Conservation (phyloP, 2,113 vertebrate genomes). For the Psilopogon haemacephalus region DNA sequence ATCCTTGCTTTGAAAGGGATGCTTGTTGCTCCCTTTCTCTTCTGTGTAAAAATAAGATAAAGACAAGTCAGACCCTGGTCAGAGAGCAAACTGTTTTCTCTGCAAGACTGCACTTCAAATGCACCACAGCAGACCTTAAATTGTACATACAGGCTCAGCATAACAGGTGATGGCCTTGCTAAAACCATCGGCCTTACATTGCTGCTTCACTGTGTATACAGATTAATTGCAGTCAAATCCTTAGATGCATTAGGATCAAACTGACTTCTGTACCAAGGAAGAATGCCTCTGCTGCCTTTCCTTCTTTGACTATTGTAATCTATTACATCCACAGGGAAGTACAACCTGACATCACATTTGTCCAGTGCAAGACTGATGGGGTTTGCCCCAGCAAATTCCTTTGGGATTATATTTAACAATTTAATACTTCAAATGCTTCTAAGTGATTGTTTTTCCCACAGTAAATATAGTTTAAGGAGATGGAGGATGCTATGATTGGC, state of each 20-base stretch:
- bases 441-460: background rate
- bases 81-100: conserved; percentile 7
- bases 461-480: background rate
- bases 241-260: background rate
- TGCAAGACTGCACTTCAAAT: background rate
- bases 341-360: background rate
- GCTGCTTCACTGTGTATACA: background rate
- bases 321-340: background rate
- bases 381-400: background rate
- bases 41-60: background rate
- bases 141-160: background rate
- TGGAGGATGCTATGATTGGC: background rate
- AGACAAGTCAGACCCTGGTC: background rate
- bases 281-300: background rate
- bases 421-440: background rate
- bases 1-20: background rate
- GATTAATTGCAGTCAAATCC: conserved; percentile 16
- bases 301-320: background rate
- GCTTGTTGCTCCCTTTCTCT: background rate
- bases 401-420: background rate
- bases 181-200: background rate
- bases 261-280: background rate
- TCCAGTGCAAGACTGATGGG: background rate
- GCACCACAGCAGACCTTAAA: background rate
- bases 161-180: background rate